Conservation (phyloP, 2,113 vertebrate genomes). For the Mungos mungo region DNA sequence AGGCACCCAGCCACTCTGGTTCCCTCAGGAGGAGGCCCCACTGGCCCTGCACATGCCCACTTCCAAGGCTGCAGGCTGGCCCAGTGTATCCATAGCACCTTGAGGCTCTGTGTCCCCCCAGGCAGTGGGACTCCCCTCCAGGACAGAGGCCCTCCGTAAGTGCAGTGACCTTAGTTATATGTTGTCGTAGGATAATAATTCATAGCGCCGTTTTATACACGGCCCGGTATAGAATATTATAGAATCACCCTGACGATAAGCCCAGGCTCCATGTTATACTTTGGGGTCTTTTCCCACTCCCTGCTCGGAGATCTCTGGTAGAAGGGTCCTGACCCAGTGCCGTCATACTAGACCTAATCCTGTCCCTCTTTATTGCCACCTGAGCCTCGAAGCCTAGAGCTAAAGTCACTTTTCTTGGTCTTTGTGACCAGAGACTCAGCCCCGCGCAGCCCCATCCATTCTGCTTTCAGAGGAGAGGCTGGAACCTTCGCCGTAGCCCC, state of each 20-base stretch:
- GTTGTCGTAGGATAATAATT: neutral
- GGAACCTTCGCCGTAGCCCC: neutral
- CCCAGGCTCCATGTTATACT: neutral
- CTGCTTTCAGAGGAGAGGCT: neutral
- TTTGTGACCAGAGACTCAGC: neutral
- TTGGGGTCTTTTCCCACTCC: neutral
- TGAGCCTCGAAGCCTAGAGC: neutral
- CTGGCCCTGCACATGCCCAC: rapidly evolving
- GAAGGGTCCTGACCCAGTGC: neutral
- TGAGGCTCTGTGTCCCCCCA: neutral
- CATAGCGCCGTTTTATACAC: neutral
- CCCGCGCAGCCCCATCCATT: rapidly evolving
- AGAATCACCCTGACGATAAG: neutral
- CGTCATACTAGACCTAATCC: neutral
- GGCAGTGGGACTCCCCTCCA: neutral
- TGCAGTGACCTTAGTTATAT: neutral
- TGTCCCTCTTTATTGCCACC: neutral
- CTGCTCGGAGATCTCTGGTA: neutral
- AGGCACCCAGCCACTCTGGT: neutral
- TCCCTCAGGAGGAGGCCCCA: neutral
- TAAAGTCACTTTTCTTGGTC: neutral
- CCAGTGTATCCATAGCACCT: rapidly evolving
- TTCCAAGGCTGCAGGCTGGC: no score
- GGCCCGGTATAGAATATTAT: neutral
- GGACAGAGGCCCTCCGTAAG: neutral